Conservation (phyloP, 2,888 invertebrate species). For the Cantharis rufa region DNA sequence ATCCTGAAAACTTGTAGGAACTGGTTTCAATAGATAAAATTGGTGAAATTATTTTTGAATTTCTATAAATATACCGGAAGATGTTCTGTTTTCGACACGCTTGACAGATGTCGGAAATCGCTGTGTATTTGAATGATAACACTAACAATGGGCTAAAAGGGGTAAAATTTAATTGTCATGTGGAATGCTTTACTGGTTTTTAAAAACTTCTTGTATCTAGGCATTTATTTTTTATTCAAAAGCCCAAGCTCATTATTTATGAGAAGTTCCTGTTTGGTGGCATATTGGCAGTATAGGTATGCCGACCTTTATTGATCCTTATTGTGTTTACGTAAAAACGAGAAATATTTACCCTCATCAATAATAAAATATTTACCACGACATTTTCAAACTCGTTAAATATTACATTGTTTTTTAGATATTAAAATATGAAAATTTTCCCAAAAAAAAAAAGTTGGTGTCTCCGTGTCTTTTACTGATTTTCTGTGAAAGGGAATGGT, state of each 20-base stretch:
- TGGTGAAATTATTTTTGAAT: not conserved
- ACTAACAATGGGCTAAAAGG: not conserved
- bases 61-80: constrained; percentile 2
- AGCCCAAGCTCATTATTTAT: not conserved
- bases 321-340: no score
- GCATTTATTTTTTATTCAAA: not conserved
- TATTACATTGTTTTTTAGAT: no score
- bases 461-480: no score
- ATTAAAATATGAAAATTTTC: no score
- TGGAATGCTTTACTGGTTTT: not conserved
- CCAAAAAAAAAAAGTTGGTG: no score
- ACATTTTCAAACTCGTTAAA: no score
- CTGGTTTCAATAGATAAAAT: not conserved
- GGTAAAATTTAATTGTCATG: not conserved
- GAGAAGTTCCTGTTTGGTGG: not conserved
- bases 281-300: no score
- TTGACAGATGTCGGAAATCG: constrained; percentile 13
- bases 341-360: no score
- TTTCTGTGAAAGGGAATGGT: no score
- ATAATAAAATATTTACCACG: no score
- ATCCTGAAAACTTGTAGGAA: not conserved
- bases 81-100: not conserved
- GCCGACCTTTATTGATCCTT: no score
- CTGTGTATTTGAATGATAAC: constrained; percentile 6
- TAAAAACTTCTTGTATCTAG: not conserved